Base-by-base conservation (phyloP, 2,888 invertebrate genomes). In the Colostygia pectinataria region DNA sequence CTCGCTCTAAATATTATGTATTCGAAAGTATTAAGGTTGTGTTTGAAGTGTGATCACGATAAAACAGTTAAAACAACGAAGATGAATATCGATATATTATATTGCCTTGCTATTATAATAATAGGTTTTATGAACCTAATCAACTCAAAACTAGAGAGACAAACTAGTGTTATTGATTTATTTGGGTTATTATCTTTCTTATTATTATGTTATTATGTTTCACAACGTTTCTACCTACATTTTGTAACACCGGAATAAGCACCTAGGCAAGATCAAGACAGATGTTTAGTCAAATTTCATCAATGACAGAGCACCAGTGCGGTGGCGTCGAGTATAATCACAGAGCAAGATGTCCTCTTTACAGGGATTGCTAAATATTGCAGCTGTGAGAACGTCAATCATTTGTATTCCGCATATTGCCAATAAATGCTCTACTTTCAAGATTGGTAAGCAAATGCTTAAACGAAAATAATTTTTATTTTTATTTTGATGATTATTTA, bases 261-360 rank as follows among this genome's bases (percentile, higher is more conserved):
- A 24, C 45, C 40, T 23, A 24, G 10, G 27, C 18, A 6, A 27
- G 23, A 32, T 14, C 37, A 37, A 37, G n/a, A 42, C 41, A 31
- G 42, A 43, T 43, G 36, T 25, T 47, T 29, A 39, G 38, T 15
- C 32, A 25, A 52, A 42, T 25, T 32, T 20, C 38, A n/a, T 34
- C 36, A 68, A 75, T 76, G 71, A 75, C 69, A 72, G 69, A 64
- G 74, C 70, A 65, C 59, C 39, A 39, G 57, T 65, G 61, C 39
- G 43, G 57, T 65, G 61, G 60, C 56, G 23, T 18, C 41, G 50
- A 6, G 27, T 20, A 12, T 81, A 77, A 80, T 81, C 57, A 80
- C 68, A 81, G 73, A 63, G 63, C 61, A 53, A 61, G 65, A 61
- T 65, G 64, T 70, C 68, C 63, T 56, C 65, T 59, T 66, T 65